Evolutionary conservation across 2,113 vertebrate genomes (phyloP), one percentile per base, ranked within the genome.

Genomic region (Salvelinus alpinus): DNA sequence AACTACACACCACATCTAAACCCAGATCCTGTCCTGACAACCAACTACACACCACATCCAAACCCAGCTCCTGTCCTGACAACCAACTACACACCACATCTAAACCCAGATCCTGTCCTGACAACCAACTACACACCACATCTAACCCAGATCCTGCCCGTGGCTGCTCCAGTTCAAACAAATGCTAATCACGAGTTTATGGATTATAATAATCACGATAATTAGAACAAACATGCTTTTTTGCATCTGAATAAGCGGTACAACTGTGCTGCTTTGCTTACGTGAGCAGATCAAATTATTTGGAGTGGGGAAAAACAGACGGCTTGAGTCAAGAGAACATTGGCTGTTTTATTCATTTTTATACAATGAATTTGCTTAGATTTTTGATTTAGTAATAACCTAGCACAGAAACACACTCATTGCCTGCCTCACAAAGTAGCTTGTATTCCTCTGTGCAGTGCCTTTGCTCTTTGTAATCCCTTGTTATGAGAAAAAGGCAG

Each of bases 181-280:
- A 73, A 82, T 65, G 79, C 72, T 75, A 79, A 81, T 75, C 71
- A 48, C 64, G 60, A 73, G 54, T 69, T 77, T 74, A 78, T 77
- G 76, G 75, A 80, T 78, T 79, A 60, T 73, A 31, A 75, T 79
- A 76, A 81, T 77, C 74, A 74, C 20, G 66, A 70, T 79, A 64
- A 60, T 74, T 70, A 77, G 54, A 34, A 72, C 70, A 67, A 68
- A 65, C 29, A 44, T 47, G 64, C 2, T 31, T 64, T 34, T 62
- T 57, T 24, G 27, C 34, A 44, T 47, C 68, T 48, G 38, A 48
- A 70, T 48, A 75, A 24, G 62, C 60, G 65, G 70, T 76, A 47
- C 66, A 3, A 70, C 64, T 14, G 68, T 34, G 62, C 27, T 38
- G 70, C 71, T 16, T 57, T 54, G 48, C 64, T 14, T 47, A 24